Conservation (phyloP, 1,140 invertebrate species). For the Zaprionus lachaisei region DNA sequence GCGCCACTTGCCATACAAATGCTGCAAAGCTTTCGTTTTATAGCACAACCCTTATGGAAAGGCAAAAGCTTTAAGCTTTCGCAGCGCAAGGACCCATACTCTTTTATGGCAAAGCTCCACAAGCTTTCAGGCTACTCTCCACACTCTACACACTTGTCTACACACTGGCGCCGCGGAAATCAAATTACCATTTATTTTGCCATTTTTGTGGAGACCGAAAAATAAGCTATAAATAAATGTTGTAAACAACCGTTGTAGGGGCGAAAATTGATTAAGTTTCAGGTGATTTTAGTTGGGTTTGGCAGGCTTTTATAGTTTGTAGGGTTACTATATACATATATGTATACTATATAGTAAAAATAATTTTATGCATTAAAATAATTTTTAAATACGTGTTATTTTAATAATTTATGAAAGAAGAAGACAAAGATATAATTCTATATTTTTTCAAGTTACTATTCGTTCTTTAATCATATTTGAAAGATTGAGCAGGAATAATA, state of each 20-base stretch:
- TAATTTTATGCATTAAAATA: too few relatives aligned
- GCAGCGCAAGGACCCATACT: neutral
- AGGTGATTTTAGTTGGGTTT: too few relatives aligned
- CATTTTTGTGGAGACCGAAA: neutral
- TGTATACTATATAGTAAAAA: too few relatives aligned
- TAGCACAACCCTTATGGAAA: neutral
- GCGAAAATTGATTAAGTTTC: too few relatives aligned
- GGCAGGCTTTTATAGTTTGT: too few relatives aligned
- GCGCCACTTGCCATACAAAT: neutral
- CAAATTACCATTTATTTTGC: neutral
- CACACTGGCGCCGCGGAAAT: neutral
- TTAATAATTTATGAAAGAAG: too few relatives aligned
- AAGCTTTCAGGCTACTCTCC: neutral
- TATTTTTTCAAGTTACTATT: too few relatives aligned
- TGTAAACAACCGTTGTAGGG: neutral
- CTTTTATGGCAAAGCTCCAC: conserved; percentile 2
- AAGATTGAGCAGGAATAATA: too few relatives aligned
- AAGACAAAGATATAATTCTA: too few relatives aligned
- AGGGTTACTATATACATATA: too few relatives aligned
- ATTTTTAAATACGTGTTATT: too few relatives aligned
- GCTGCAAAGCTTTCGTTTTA: conserved; percentile 6
- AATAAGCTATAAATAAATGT: neutral
- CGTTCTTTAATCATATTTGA: too few relatives aligned
- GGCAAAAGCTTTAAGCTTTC: neutral
- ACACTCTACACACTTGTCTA: neutral